These are phyloP conservation scores for Uloborus diversus DNA, from an alignment of 1,140 invertebrate genomes.

Conservation along the genomic window DNA sequence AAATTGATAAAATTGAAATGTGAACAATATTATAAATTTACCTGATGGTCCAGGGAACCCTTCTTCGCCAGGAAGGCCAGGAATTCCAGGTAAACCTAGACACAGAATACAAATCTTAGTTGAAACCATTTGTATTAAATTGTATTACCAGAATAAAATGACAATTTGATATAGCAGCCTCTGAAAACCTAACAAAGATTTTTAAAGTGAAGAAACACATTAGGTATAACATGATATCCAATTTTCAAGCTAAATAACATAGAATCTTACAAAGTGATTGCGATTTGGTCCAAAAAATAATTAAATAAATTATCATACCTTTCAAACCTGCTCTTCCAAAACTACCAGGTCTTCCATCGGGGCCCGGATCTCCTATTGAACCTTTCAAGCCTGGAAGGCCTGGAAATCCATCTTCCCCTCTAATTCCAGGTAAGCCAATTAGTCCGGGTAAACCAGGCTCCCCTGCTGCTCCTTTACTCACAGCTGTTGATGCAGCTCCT, in stretches of 20 bases:
- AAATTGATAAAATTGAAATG: no score
- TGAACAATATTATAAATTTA: no score
- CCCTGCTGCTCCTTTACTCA: constrained; percentile 55
- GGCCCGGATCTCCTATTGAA: constrained; percentile 58
- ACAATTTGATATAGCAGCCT: no score
- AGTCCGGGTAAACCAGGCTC: constrained; percentile 58
- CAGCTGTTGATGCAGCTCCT: constrained; percentile 25
- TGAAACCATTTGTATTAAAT: no score
- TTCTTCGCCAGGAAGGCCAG: constrained; percentile 71
- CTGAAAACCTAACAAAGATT: no score
- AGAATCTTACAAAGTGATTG: no score
- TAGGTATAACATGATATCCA: no score
- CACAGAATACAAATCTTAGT: no score
- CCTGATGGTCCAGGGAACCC: constrained; percentile 51
- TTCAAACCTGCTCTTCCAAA: constrained; percentile 63
- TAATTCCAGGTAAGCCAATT: constrained; percentile 57
- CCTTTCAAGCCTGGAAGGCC: constrained; percentile 60
- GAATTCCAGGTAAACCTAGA: constrained; percentile 63
- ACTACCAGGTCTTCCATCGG: constrained; percentile 57
- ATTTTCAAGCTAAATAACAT: no score
- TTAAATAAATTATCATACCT: constrained; percentile 37
- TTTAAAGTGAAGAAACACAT: not conserved
- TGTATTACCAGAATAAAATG: no score
- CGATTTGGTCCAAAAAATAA: no score
- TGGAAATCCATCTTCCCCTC: constrained; percentile 50